Evolutionary conservation across 2,888 invertebrate genomes (phyloP), one percentile per base, ranked within the genome.

Genomic region (Ellobium chinense): DNA sequence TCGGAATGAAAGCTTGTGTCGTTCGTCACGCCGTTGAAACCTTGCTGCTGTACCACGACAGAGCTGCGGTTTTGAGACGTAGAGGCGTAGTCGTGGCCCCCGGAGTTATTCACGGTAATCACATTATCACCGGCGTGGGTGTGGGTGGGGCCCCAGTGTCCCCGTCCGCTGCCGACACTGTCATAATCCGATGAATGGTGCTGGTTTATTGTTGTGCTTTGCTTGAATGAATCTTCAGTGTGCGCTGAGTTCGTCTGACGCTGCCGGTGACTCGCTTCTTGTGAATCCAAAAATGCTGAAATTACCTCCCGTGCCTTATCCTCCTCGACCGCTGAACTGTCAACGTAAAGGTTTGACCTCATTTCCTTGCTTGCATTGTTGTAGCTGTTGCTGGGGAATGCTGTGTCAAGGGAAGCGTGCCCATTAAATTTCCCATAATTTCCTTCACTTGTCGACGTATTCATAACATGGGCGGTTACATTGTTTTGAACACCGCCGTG

Each of bases 261-360:
- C 18, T 74, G 73, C 37, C 27, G 31, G n/a, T n/a, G n/a, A 1
- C 27, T 39, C 5, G 27, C 24, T 18, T 72, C 65, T 34, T 77
- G 65, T 5, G 81, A 81, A 0, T 81, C 66, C 24, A 83, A 63
- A 72, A 78, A 83, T 21, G 81, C 81, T 0, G 81, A 62, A 31
- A 83, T 83, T 29, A 83, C 73, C 46, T 83, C 83, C 39, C 70
- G 68, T n/a, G 83, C 83, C 29, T 83, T 83, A n/a, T 75, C 70
- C 9, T 77, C 77, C 14, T 83, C 81, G 12, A 83, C 83, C 2
- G 74, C 60, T 1, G 74, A 27, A 14, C 74, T 68, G 46, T 75
- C 74, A 1, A 79, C 58, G 27, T 46, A 36, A 7, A 79, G 24
- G 34, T 79, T 58, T 18, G 65, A 34, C 31, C 63, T 54, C n/a